Base-by-base conservation (phyloP, 2,797 vertebrate species). In the Typhlichthys eigenmanni region DNA sequence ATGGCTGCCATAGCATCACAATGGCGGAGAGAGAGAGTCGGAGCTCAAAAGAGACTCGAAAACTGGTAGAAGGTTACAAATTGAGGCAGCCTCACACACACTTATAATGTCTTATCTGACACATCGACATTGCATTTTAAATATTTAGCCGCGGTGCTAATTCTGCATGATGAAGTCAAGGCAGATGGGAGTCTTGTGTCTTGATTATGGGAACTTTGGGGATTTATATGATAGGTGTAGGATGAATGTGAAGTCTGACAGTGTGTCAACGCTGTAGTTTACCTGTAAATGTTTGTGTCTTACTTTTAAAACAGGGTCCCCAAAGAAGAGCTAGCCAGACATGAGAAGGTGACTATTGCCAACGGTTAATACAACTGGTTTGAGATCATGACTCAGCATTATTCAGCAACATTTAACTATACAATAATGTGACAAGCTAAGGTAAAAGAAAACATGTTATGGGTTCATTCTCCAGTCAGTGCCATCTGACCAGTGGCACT, bases 21-120 rank as follows among this genome's bases (percentile, higher is more conserved):
- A 19, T 62, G 60, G 57, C 12, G n/a, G 47, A 38, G 17, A 74
- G 17, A 74, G n/a, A 19, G 13, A 53, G 43, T 60, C 62, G 17
- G 50, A 13, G 55, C 55, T 50, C 16, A 54, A 34, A 49, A 46
- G 61, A 69, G 32, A 14, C 24, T 17, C 46, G 64, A 13, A 56
- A 13, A 38, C 13, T 24, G 38, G 9, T 3, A 43, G 34, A 46
- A 5, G 14, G 24, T 7, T 12, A 8, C 13, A 55, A n/a, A n/a
- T 6, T 6, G 16, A 59, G 34, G 58, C 16, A 58, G n/a, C 1
- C 13, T n/a, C n/a, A n/a, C 47, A 50, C 19, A 13, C 14, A 48
- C 5, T 29, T 29, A 43, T 9, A 62, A n/a, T 45, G 50, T 46
- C 2, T 1, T 16, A 38, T 43, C 54, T 55, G 34, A 34, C 34